Evolutionary conservation across 2,797 vertebrate species (phyloP), one percentile per base, ranked within the genome.

Genomic region (Parotocinclus haroldoi): DNA sequence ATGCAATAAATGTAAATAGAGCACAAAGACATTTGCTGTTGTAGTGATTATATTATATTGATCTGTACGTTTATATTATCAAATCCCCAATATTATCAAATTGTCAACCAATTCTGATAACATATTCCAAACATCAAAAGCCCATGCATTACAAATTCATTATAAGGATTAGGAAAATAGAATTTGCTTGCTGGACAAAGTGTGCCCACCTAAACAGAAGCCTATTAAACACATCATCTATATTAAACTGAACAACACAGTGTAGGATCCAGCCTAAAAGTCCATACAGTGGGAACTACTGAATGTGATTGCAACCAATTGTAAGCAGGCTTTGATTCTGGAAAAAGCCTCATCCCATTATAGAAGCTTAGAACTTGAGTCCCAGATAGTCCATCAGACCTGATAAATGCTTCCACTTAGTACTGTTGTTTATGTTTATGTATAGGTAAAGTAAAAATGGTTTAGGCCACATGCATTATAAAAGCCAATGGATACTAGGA

Each of bases 181-280:
- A 27, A 27, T 27, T 5, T 27, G 27, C 27, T 27, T 2, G 2
- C 2, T 27, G 66, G 40, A 69, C 8, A 42, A 38, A 57, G 58
- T 45, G 56, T 74, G 71, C 66, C 4, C 3, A 42, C 10, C 40
- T 42, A 7, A 42, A 3, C 40, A 9, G 10, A 42, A 83, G 80
- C 80, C 83, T 76, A 81, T 86, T 83, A 82, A 76, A 76, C 81
- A 74, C 82, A 77, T 83, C 78, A 79, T 80, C 76, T 74, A 79
- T 63, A 78, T 67, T 69, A 74, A 63, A 81, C 81, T 85, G 80
- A 71, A 74, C 74, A 80, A 59, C 61, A 76, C 74, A 27, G 74
- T 69, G 80, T 61, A 58, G 69, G 71, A 74, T 77, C 69, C 71
- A 80, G 80, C 68, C 73, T 40, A 27, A 54, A 18, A 56, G 60